Evolutionary conservation across 2,113 vertebrate genomes (phyloP), one percentile per base, ranked within the genome.

Genomic region (Pangasianodon hypophthalmus): DNA sequence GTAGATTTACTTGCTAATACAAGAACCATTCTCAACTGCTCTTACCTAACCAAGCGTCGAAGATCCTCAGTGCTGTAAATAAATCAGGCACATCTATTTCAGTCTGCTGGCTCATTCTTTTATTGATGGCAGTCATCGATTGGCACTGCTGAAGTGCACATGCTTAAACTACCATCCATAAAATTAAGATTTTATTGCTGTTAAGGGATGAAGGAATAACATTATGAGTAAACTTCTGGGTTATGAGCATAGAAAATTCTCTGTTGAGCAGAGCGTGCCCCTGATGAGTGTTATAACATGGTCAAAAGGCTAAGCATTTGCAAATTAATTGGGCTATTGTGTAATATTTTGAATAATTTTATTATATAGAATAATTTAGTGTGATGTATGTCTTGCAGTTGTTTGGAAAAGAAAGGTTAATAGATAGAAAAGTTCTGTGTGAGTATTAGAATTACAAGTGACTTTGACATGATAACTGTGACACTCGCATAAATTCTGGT

Each of bases 141-240:
- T 93, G 91, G 93, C 87, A 91, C 90, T 92, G 93, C 94, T 94
- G 48, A 93, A 94, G 88, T 91, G 91, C 84, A 91, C 92, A 88
- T 91, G 92, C 91, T 94, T 93, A 93, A 94, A 94, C 93, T 92
- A 93, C n/a, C 81, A 87, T 83, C 90, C 94, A 94, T 94, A 93
- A 95, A 94, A 91, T 91, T 86, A 92, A 91, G 75, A 88, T 93
- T 89, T 89, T 92, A 92, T 90, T 73, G 93, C 89, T 73, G 64
- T 93, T 92, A 80, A 80, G 48, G 6, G 48, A 79, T 80, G 26
- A 80, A 52, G 46, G 77, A n/a, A 80, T 80, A 50, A n/a, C 26
- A n/a, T 80, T 80, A 80, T 80, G 77, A 80, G 6, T 16, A 50
- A 48, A 52, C 48, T 26, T 46, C 37, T 80, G 46, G 46, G 6